Conservation (phyloP, 2,888 invertebrate species). For the Nezara viridula region DNA sequence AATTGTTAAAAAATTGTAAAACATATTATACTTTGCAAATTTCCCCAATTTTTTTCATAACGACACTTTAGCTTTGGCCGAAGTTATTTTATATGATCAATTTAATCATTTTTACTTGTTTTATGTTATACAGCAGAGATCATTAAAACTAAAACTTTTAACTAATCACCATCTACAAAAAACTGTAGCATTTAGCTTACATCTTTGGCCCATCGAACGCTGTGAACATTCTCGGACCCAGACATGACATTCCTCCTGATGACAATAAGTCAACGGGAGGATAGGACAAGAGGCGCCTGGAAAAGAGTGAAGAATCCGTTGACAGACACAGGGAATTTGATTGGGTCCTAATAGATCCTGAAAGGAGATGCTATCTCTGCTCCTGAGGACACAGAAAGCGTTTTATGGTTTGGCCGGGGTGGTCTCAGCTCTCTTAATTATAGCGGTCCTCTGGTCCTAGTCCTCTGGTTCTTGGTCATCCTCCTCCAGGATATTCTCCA, state of each 20-base stretch:
- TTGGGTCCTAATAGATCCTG: constrained; percentile 48
- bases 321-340: constrained; percentile 36
- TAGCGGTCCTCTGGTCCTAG: not conserved
- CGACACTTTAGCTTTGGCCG: too few relatives aligned
- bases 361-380: constrained; percentile 50
- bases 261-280: not conserved
- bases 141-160: too few relatives aligned
- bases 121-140: too few relatives aligned
- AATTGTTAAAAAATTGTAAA: too few relatives aligned
- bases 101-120: too few relatives aligned
- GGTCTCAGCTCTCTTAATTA: constrained; percentile 54
- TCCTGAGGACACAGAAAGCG: constrained; percentile 54
- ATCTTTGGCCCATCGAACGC: not conserved
- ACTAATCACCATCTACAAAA: not conserved
- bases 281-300: constrained; percentile 53
- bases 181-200: not conserved
- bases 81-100: too few relatives aligned
- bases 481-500: not conserved
- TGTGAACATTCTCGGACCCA: not conserved
- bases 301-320: constrained; percentile 20
- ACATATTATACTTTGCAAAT: too few relatives aligned
- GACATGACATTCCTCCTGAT: constrained; percentile 11
- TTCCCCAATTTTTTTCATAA: too few relatives aligned
- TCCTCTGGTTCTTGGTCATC: not conserved
- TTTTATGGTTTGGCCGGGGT: constrained; percentile 53